Evolutionary conservation across 2,797 vertebrate species (phyloP).

Genomic region (Somateria mollissima): DNA sequence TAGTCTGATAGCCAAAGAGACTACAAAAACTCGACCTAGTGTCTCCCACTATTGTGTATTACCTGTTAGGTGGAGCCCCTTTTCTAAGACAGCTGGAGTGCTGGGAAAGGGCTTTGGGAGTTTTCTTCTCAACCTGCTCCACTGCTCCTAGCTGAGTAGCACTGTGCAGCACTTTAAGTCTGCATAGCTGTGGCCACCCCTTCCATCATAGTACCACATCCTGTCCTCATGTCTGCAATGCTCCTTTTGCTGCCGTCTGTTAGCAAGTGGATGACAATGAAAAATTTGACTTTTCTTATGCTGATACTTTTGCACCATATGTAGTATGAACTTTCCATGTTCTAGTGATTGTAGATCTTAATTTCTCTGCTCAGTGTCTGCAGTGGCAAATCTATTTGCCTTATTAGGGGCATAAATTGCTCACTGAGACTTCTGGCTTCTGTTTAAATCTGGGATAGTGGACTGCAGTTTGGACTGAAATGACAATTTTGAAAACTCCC

Average conservation of each 20-base stretch:
- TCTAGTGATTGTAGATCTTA: not conserved
- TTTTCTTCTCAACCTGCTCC: no score
- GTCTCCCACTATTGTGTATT: no score
- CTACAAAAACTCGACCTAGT: no score
- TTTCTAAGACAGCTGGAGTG: no score
- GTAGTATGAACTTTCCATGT: not conserved
- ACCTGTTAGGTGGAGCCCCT: no score
- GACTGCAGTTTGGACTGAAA: not conserved
- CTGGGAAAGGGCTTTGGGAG: no score
- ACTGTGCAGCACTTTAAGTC: no score
- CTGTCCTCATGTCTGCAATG: not conserved
- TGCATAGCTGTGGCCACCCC: no score
- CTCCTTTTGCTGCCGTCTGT: not conserved
- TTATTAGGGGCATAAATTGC: not conserved
- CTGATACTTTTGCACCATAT: not conserved
- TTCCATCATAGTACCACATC: no score
- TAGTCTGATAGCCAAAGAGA: no score
- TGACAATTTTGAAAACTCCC: not conserved
- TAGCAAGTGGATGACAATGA: not conserved
- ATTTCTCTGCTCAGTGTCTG: not conserved
- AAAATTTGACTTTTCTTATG: not conserved
- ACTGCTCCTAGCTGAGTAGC: no score
- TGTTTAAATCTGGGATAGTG: not conserved
- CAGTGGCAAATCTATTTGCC: not conserved
- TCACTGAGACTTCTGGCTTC: not conserved